Base-by-base conservation (phyloP, 1,140 invertebrate genomes). In the Holotrichia oblita region DNA sequence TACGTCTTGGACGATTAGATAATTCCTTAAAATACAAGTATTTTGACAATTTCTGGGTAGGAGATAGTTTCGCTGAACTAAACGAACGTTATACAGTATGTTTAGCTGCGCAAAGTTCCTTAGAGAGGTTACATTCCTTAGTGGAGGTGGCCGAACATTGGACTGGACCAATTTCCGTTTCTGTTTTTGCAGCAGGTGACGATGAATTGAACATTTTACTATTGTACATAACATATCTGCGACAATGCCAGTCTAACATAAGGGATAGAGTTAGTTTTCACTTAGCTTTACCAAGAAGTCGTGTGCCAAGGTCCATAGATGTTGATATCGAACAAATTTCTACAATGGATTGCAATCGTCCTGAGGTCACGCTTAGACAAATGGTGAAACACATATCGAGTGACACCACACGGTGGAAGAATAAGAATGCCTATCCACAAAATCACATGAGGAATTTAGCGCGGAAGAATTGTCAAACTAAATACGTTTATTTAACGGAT, bases 361-460 rank as follows among this genome's bases (percentile, higher is more conserved):
- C 93, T 0, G 90, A 93, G 78, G 88, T 87, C 14, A 90, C 89
- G 0, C 82, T 94, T 3, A 88, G 89, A 81, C 85, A 87, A 73
- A 79, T 93, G 27, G 81, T 90, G 2, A 86, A 86, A 81, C 91
- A 87, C 81, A 88, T 77, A 78, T 81, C 86, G 22, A 90, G 75
- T 84, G 86, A 77, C 84, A 91, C 40, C 91, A 90, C 7, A 84
- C 90, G 40, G 76, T 96, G 94, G 94, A 88, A 93, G 22, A 88
- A 90, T 59, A 90, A 91, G 17, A 91, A 93, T 85, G 90, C 92
- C 0, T 97, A 96, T 85, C 96, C 95, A 0, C 95, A 97, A 85
- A 97, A 97, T 82, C 94, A 96, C 83, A 87, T 96, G 86, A 88
- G 95, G 17, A 97, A 97, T 86, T 85, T 96, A 12, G 96, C 95